Base-by-base conservation (phyloP, 2,113 vertebrate species). In the Mustelus asterias region DNA sequence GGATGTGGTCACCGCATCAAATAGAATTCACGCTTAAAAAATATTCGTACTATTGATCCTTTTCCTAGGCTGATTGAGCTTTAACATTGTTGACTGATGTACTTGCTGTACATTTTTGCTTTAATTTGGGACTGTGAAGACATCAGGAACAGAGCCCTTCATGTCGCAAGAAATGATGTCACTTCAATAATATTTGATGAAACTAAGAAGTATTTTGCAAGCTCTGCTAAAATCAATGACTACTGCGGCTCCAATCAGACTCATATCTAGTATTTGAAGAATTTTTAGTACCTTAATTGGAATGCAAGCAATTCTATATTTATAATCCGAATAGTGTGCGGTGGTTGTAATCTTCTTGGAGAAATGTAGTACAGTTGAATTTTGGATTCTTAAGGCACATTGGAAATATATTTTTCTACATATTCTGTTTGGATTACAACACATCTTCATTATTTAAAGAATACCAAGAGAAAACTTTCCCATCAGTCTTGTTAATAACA, bases 371-470 rank as follows among this genome's bases (percentile, higher is more conserved):
- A 44, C 65, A 94, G 37, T 0, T 44, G 18, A 69, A 33, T 29
- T 90, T 89, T 90, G 26, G 85, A 41, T 54, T 86, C 72, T 54
- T 54, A 86, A 86, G 80, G 86, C 48, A 90, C 54, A 90, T 86
- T 44, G 85, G 44, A 22, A 29, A 33, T 63, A 33, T 33, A 11
- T 26, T 60, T 60, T 60, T 29, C 22, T 89, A 29, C 48, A 89
- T 11, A n/a, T 63, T 90, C 48, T n/a, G 5, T 90, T 14, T 90
- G 48, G 54, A n/a, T 63, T 90, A 60, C 29, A 90, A 90, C 54
- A 26, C 2, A 90, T 5, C 48, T 90, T 60, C 26, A 63, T 37
- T 18, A 18, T 90, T 90, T 29, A 88, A 29, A 33, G 70, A 76
- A 76, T 33, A 76, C 72, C 29, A 11, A 33, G 9, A 11, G 10